Percentiles rank a stretch among this genome's conserved stretches.
These are phyloP conservation scores for Bovichtus diacanthus DNA, from an alignment of 2,797 vertebrate species.

Conservation along the genomic window DNA sequence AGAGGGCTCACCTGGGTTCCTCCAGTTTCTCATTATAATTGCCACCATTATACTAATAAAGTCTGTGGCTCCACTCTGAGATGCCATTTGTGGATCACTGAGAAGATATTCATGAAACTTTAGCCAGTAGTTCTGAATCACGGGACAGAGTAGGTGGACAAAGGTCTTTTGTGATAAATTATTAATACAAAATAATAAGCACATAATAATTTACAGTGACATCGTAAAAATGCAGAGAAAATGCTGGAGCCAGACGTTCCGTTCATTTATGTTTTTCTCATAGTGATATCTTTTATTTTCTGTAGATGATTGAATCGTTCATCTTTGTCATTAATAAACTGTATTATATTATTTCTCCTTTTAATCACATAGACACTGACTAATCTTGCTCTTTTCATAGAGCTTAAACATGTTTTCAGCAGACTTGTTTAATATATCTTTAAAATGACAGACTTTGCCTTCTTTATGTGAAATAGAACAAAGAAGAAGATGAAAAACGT, in stretches of 20 bases:
- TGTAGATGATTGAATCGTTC: not conserved
- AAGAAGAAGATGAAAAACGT: not conserved
- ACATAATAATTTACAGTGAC: not conserved
- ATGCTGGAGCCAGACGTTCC: not conserved
- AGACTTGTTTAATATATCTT: not conserved
- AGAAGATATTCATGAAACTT: too few relatives aligned
- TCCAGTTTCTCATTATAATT: too few relatives aligned
- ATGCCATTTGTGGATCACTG: too few relatives aligned
- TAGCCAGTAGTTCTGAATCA: too few relatives aligned
- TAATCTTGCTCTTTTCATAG: too few relatives aligned
- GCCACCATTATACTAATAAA: too few relatives aligned
- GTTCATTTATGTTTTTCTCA: conserved; percentile 5
- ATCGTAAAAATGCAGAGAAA: not conserved
- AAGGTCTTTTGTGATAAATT: too few relatives aligned
- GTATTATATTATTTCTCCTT: not conserved
- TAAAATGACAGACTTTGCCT: not conserved
- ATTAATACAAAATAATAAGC: not conserved
- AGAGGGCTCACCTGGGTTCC: too few relatives aligned
- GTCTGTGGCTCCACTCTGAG: too few relatives aligned
- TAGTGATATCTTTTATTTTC: not conserved
- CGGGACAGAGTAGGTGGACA: too few relatives aligned
- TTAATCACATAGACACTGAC: not conserved
- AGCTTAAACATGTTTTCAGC: not conserved
- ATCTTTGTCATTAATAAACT: not conserved
- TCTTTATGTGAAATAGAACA: conserved; percentile 4